These are phyloP conservation scores for Tarsius wallacei DNA, from an alignment of 2,797 vertebrate species.

Conservation along the genomic window DNA sequence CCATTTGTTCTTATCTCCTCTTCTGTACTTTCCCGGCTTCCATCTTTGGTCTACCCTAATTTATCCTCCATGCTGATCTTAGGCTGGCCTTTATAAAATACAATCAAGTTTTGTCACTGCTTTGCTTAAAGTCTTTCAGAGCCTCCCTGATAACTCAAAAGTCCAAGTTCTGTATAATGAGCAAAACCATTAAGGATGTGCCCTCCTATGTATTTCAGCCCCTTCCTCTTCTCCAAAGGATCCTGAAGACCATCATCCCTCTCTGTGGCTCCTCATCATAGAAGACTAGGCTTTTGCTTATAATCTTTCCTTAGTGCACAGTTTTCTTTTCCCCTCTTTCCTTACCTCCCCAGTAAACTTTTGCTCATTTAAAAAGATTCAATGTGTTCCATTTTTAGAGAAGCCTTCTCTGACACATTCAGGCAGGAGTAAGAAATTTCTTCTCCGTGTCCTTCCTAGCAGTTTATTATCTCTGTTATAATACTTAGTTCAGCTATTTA, in stretches of 20 bases:
- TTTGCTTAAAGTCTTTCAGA: not conserved
- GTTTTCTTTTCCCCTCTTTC: not conserved
- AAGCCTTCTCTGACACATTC: not conserved
- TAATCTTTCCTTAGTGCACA: not conserved
- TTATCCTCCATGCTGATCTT: not conserved
- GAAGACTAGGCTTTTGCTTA: not conserved
- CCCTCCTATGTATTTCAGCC: not conserved
- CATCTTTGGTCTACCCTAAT: not conserved
- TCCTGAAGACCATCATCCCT: not conserved
- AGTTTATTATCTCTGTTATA: constrained; percentile 29
- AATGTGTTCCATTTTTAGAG: not conserved
- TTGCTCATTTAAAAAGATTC: constrained; percentile 39
- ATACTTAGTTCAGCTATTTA: not conserved
- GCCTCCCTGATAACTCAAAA: not conserved
- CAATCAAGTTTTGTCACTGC: not conserved
- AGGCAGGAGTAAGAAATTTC: constrained; percentile 21
- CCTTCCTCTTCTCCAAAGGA: not conserved
- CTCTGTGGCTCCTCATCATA: not conserved
- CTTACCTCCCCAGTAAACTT: not conserved
- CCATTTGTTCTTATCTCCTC: not conserved
- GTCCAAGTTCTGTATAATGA: not conserved
- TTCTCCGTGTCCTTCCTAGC: not conserved
- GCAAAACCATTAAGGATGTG: not conserved
- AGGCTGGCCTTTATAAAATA: not conserved
- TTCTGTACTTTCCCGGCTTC: not conserved